phyloP scores from a whole-genome alignment of 2,113 vertebrate genomes.

The Neoarius graeffei region DNA sequence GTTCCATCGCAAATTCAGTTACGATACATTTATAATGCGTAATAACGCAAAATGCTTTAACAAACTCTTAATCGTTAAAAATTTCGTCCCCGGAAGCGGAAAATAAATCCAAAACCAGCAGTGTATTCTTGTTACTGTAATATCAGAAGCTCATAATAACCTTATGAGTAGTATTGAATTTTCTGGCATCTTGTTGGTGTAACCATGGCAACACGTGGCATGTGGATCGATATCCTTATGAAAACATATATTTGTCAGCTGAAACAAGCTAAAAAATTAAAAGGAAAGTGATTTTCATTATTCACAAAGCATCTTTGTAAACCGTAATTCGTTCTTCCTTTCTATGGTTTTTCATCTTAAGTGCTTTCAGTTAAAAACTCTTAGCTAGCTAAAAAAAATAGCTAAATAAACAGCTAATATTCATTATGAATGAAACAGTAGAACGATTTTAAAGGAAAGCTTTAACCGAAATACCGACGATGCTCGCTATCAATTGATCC shows the following conservation, averaged over 20 bases:
- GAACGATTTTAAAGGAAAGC: neutral
- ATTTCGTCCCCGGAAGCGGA: neutral
- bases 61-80: neutral
- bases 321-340: neutral
- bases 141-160: neutral
- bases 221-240: neutral
- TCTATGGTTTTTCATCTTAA: neutral
- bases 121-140: neutral
- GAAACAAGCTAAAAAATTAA: neutral
- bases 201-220: neutral
- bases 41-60: neutral
- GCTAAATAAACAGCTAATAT: neutral
- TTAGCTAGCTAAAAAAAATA: neutral
- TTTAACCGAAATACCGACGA: neutral
- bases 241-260: neutral
- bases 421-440: neutral
- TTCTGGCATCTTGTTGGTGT: neutral
- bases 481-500: neutral
- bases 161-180: neutral
- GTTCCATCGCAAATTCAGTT: neutral
- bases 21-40: neutral
- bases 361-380: neutral
- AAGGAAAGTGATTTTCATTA: neutral
- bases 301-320: neutral
- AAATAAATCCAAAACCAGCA: neutral